Base-by-base conservation (phyloP, 2,797 vertebrate species). In the Mallotus villosus region DNA sequence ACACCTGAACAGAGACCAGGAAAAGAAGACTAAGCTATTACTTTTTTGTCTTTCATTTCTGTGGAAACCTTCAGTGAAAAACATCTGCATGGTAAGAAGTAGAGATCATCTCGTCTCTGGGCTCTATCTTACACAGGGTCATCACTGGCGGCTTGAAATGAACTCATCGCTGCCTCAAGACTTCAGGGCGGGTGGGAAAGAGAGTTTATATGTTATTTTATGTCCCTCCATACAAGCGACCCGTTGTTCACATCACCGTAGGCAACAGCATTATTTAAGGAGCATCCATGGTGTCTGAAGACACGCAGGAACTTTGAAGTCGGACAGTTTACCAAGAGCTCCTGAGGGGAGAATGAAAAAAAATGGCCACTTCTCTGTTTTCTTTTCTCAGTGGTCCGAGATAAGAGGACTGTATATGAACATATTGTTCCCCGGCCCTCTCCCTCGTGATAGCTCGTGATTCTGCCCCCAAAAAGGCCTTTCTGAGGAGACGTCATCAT, bases 401-500 rank as follows among this genome's bases (percentile, higher is more conserved):
- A 60, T 60, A 60, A 24, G 51, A n/a, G 16, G 22, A 11, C 58
- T 60, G 51, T 24, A 25, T 24, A 24, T 21, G 22, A 60, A 22
- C 11, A 7, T 25, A 60, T 21, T 37, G 32, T 63, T 34, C 19
- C n/a, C 24, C 41, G 49, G 46, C 46, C 51, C 24, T 51, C 22
- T 8, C 14, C 64, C 16, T 27, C 21, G 21, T 25, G 22, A 46
- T 41, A 19, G 63, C n/a, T 22, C 22, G 25, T 61, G 59, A 61
- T 17, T 57, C 19, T 66, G 34, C 51, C 49, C 53, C 69, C 55
- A 62, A n/a, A 27, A 57, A 49, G 32, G 58, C 78, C 73, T 82
- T 81, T 84, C 72, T 77, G 75, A 63, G 66, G 76, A 78, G 71
- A 78, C 73, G 74, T 74, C 77, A 82, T 80, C 67, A 75, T 72